phyloP scores from a whole-genome alignment of 2,888 invertebrate species.

The Furcula furcula region DNA sequence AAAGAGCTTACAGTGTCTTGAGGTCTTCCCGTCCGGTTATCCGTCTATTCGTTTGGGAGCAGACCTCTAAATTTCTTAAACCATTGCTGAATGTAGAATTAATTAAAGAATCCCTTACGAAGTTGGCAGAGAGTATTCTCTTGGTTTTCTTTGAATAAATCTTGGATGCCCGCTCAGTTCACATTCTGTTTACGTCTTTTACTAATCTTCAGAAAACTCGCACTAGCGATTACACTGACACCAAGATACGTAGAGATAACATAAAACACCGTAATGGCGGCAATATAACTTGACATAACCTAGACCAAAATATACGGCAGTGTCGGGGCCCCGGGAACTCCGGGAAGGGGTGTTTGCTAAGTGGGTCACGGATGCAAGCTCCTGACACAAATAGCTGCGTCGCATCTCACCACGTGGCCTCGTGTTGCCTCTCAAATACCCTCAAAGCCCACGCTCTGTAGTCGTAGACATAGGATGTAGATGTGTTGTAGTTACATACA shows the following conservation, averaged over 20 bases:
- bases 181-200: no score
- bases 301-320: slow-evolving; percentile 73
- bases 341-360: slow-evolving; percentile 63
- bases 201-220: not conserved
- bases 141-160: no score
- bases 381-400: slow-evolving; percentile 76
- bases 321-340: slow-evolving; percentile 41
- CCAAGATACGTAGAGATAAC: slow-evolving; percentile 23
- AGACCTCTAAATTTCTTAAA: no score
- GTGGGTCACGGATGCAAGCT: slow-evolving; percentile 77
- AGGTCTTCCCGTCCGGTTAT: no score
- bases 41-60: no score
- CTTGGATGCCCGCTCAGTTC: no score
- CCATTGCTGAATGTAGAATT: no score
- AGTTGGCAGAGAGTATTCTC: no score
- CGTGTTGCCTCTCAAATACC: slow-evolving; percentile 46
- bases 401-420: slow-evolving; percentile 70
- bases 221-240: slow-evolving; percentile 10
- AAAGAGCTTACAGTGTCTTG: no score
- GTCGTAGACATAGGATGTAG: slow-evolving; percentile 4
- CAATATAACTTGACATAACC: slow-evolving; percentile 56
- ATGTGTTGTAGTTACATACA: no score
- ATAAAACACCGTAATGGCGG: slow-evolving; percentile 32
- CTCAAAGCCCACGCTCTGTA: slow-evolving; percentile 25
- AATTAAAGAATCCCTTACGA: no score